Percentiles rank a stretch among this genome's conserved stretches.
phyloP scores from a whole-genome alignment of 2,797 vertebrate species.

The Lagocephalus sceleratus region DNA sequence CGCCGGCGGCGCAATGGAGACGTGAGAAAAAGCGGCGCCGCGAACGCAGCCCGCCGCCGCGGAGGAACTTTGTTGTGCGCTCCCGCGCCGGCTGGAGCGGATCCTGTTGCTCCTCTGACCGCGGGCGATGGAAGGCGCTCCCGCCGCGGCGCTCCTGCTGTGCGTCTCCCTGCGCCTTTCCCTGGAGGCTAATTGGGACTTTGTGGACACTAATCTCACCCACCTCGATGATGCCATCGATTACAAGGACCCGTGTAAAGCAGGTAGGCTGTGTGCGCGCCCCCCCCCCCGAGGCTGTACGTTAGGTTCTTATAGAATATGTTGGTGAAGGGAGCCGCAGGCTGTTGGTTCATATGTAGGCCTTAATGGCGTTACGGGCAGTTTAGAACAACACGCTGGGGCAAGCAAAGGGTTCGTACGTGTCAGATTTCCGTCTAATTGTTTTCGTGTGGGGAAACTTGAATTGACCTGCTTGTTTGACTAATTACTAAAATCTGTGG shows the following conservation, averaged over 20 bases:
- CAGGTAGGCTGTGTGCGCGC: constrained; percentile 64
- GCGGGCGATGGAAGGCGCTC: constrained; percentile 58
- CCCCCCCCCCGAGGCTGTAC: neutral
- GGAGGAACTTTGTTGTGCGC: constrained; percentile 15
- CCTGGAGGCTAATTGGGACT: constrained; percentile 48
- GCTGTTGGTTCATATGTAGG: neutral
- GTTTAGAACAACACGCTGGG: too few relatives aligned
- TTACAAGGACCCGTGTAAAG: constrained; percentile 82
- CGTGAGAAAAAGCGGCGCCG: constrained; percentile 71
- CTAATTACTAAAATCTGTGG: too few relatives aligned
- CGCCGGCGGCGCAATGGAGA: constrained; percentile 67
- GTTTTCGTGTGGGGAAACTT: too few relatives aligned
- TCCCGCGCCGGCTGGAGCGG: neutral
- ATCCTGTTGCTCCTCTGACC: neutral
- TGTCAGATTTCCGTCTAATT: too few relatives aligned
- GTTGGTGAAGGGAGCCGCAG: neutral
- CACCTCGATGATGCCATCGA: constrained; percentile 63
- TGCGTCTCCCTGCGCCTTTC: constrained; percentile 49
- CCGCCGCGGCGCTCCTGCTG: constrained; percentile 52
- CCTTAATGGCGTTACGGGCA: neutral
- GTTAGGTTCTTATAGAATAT: neutral
- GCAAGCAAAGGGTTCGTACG: too few relatives aligned
- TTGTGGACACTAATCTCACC: constrained; percentile 43
- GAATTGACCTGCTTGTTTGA: too few relatives aligned
- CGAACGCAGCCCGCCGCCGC: constrained; percentile 65